Evolutionary conservation across 2,113 vertebrate genomes (phyloP), one percentile per base, ranked within the genome.

Genomic region (Chinchilla lanigera): DNA sequence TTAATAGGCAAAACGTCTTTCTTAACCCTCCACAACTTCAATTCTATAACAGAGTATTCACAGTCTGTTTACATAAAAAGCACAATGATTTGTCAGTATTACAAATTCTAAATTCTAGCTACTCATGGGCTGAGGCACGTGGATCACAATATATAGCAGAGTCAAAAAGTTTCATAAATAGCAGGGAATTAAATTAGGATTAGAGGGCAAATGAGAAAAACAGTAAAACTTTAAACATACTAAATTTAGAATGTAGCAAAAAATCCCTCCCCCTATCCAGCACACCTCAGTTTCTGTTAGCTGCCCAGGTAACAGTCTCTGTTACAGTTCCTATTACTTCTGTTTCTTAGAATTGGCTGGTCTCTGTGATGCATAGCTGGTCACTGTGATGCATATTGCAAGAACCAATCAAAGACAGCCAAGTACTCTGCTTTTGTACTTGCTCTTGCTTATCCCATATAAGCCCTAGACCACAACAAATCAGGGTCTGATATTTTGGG

Each of bases 1-100:
- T 50, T 65, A 95, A 89, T 13, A 35, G 17, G 61, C 35, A 95
- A 65, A 94, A 86, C 3, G 71, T 71, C 13, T 44, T 38, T 84
- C 5, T 47, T 52, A 83, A 81, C 0, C 2, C 20, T 81, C 12
- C 52, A 60, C 35, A 92, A 89, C 22, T 93, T 94, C 24, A 89
- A 65, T 73, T 52, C 10, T 67, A 73, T 20, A 33, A 35, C 82
- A 88, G 12, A 84, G 38, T 50, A 19, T 38, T 93, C 95, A 94
- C 7, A 92, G 0, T 6, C 80, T 71, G 11, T 73, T 93, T 78
- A 93, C 77, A 92, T 92, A 73, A 88, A 96, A 96, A 90, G 26
- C 30, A 47, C 13, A 92, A 61, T 60, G 30, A 93, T 41, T 81
- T 41, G 16, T 65, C 82, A 83, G 24, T 24, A 44, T 63, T 77